Evolutionary conservation across 1,140 invertebrate genomes (phyloP).

Genomic region (Asobara japonica): DNA sequence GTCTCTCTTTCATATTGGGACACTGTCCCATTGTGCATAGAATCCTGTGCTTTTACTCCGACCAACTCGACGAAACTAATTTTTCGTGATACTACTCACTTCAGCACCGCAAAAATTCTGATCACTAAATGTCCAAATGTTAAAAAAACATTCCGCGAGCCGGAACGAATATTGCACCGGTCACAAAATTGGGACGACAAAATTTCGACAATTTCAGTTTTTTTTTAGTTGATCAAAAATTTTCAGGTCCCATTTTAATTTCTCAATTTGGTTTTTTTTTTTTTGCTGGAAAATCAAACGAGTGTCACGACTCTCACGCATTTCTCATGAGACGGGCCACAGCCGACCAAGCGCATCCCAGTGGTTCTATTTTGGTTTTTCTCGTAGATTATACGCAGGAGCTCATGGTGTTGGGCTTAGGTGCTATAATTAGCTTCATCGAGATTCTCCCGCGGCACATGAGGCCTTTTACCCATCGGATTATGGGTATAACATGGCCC

Average conservation of each 20-base stretch:
- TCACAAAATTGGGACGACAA: too few relatives aligned
- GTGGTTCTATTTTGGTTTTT: conserved; percentile 22
- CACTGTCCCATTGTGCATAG: too few relatives aligned
- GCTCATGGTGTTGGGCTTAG: conserved; percentile 26
- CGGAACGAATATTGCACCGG: too few relatives aligned
- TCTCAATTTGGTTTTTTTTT: not conserved
- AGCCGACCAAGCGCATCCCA: conserved; percentile 27
- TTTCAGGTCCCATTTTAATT: not conserved
- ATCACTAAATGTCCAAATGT: too few relatives aligned
- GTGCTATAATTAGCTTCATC: conserved; percentile 32
- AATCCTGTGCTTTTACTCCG: too few relatives aligned
- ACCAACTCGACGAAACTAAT: too few relatives aligned
- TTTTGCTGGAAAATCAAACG: not conserved
- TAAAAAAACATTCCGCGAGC: too few relatives aligned
- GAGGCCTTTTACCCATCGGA: not conserved
- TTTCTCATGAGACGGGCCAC: not conserved
- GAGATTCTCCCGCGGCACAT: not conserved
- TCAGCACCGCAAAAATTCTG: too few relatives aligned
- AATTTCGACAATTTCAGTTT: conserved; percentile 11
- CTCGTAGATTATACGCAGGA: conserved; percentile 32
- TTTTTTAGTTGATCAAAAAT: not conserved
- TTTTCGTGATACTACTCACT: too few relatives aligned
- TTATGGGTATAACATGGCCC: too few relatives aligned
- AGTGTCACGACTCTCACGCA: not conserved
- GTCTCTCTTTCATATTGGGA: too few relatives aligned